Base-by-base conservation (phyloP, 2,113 vertebrate genomes). In the Semicossyphus pulcher region DNA sequence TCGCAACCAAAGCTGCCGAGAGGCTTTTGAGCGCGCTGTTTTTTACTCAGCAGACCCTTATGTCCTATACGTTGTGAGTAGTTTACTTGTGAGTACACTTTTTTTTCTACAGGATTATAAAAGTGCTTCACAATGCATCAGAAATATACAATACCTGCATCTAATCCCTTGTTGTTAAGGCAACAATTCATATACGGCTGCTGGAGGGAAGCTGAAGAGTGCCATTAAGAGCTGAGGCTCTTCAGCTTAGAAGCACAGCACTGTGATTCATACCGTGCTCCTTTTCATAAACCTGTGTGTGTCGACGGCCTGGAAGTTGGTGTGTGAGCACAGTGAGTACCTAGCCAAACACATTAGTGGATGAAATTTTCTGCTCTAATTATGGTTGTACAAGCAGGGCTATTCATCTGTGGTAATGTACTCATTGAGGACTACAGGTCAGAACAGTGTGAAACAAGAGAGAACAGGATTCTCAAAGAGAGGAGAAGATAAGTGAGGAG, bases 291-390 rank as follows among this genome's bases (percentile, higher is more conserved):
- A 80, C 86, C 83, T 29, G 60, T 45, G 64, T 51, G 77, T 52
- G 54, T 73, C 29, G 12, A 56, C 18, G 51, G 65, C 47, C 68
- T 75, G 54, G 77, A 86, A 81, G 76, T 32, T 36, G 54, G 76
- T 72, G 53, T 51, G 54, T 37, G 47, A 67, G 72, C 85, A 56
- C 37, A 37, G 58, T 47, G 76, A 81, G 79, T 70, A 78, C 79
- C 77, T 42, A 37, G 69, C 81, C 79, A 84, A 85, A 89, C 82
- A 84, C 82, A 89, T 85, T 85, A 89, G 78, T 20, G 60, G 86
- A 88, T 79, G 72, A 86, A 81, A 81, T 76, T 62, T 84, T 88
- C 80, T 48, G 76, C 82, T 76, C 78, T 81, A 85, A 88, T 86
- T 86, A 72, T 51, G 44, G 20, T 41, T 21, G 70, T 54, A 78